These are phyloP conservation scores for Excalfactoria chinensis DNA, from an alignment of 2,113 vertebrate species.

Conservation along the genomic window DNA sequence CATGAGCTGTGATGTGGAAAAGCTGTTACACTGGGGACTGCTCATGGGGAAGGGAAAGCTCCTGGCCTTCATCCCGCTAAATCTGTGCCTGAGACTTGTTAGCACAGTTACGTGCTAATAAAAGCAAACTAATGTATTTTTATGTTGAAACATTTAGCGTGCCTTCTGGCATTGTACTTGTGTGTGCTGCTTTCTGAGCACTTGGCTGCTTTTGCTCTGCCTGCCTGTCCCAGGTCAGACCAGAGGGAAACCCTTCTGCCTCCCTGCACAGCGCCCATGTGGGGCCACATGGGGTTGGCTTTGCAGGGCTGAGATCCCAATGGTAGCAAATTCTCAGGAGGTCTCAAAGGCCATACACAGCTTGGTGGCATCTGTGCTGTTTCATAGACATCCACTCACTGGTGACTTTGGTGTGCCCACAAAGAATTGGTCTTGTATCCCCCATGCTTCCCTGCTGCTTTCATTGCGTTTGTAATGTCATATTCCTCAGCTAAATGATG, in stretches of 20 bases:
- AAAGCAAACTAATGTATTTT: not conserved
- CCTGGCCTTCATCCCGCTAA: not conserved
- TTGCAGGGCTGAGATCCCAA: not conserved
- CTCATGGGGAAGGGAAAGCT: not conserved
- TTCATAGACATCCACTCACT: not conserved
- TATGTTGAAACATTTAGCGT: not conserved
- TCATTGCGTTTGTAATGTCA: conserved; percentile 49
- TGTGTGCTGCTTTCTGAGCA: not conserved
- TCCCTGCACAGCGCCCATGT: not conserved
- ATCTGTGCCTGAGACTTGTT: not conserved
- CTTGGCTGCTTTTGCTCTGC: not conserved
- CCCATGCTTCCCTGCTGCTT: conserved; percentile 50
- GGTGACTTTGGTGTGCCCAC: conserved; percentile 11
- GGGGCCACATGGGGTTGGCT: not conserved
- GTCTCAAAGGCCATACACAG: not conserved
- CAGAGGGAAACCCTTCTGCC: accelerated
- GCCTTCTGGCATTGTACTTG: not conserved
- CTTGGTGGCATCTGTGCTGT: not conserved
- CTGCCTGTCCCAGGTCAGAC: not conserved
- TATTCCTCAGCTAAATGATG: conserved; percentile 61
- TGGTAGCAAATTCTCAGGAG: not conserved
- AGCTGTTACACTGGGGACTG: accelerated
- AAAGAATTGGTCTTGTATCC: conserved; percentile 31
- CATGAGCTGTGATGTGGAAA: accelerated
- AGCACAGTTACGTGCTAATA: not conserved